phyloP scores from a whole-genome alignment of 2,113 vertebrate species.

The Hippocampus comes region DNA sequence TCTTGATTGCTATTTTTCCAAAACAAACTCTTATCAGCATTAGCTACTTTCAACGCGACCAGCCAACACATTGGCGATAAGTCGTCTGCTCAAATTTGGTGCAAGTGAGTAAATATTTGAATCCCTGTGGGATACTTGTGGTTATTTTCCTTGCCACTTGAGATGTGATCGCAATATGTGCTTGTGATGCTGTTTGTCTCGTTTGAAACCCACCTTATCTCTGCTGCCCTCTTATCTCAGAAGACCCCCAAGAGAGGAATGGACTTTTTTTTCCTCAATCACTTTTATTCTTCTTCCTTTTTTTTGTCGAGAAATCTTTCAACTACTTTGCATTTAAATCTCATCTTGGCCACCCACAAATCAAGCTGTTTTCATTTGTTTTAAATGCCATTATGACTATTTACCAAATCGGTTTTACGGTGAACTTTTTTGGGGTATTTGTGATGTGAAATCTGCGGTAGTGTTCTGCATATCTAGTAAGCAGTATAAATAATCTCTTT shows the following conservation, averaged over 20 bases:
- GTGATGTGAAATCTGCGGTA: background rate
- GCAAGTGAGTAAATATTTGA: constrained; percentile 45
- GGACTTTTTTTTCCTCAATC: constrained; percentile 29
- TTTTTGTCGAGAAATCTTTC: constrained; percentile 15
- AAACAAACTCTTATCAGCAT: constrained; percentile 24
- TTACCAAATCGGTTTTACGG: background rate
- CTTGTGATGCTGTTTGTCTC: constrained; percentile 41
- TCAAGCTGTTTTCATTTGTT: background rate
- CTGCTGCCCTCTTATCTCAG: constrained; percentile 49
- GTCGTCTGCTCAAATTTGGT: constrained; percentile 27
- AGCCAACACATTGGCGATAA: constrained; percentile 28
- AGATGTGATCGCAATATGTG: constrained; percentile 13
- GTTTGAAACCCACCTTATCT: constrained; percentile 45
- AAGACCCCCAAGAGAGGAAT: constrained; percentile 47
- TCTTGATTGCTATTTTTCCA: constrained; percentile 12
- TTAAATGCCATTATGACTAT: background rate
- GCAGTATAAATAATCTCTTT: no score
- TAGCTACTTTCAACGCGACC: constrained; percentile 15
- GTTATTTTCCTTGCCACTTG: constrained; percentile 48
- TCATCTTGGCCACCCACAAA: background rate
- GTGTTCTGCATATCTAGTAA: background rate
- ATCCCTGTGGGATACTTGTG: constrained; percentile 33
- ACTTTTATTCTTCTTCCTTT: constrained; percentile 20
- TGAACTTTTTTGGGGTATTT: background rate
- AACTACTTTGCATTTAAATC: background rate